Evolutionary conservation across 1,140 invertebrate species (phyloP).

Genomic region (Meloidogyne chitwoodi): DNA sequence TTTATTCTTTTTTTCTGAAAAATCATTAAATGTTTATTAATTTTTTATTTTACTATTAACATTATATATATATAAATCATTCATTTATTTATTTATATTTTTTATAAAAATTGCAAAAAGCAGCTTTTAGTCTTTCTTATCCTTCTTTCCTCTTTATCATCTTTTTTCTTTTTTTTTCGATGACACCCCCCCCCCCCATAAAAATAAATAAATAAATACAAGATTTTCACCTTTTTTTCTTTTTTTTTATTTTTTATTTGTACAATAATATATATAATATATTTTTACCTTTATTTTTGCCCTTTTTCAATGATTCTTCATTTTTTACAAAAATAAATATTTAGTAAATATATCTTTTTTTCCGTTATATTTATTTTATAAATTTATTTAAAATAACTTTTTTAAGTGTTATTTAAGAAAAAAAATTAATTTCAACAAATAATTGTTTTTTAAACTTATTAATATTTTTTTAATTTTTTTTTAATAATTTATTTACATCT

Average conservation of each 20-base stretch:
- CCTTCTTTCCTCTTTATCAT: not conserved
- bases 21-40: too few relatives aligned
- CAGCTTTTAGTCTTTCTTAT: not conserved
- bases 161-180: not conserved
- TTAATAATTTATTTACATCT: too few relatives aligned
- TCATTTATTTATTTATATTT: too few relatives aligned
- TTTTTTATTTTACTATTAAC: too few relatives aligned
- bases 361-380: not conserved
- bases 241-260: not conserved
- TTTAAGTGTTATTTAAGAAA: not conserved
- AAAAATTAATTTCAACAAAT: too few relatives aligned
- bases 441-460: too few relatives aligned
- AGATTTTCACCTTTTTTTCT: not conserved
- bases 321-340: not conserved
- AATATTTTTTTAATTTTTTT: too few relatives aligned
- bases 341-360: not conserved
- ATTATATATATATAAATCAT: too few relatives aligned
- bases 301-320: not conserved
- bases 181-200: not conserved
- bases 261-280: not conserved
- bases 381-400: not conserved
- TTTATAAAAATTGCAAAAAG: not conserved
- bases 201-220: not conserved
- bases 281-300: not conserved
- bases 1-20: too few relatives aligned